Evolutionary conservation across 2,797 vertebrate species (phyloP).

Genomic region (Luscinia luscinia): DNA sequence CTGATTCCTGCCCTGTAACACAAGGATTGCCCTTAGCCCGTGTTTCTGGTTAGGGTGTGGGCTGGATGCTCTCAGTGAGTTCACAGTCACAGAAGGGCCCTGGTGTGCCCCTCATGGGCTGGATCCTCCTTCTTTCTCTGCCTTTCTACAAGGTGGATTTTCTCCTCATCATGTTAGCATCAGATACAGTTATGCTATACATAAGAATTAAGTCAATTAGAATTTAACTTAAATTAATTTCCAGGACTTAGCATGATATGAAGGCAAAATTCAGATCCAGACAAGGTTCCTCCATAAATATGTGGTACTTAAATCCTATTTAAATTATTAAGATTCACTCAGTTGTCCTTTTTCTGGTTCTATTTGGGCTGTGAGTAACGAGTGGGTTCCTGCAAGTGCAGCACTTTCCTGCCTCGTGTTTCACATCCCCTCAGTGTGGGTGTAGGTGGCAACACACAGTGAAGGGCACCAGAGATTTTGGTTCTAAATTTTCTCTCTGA

Average conservation of each 20-base stretch:
- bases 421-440: background rate
- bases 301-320: background rate
- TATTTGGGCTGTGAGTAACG: background rate
- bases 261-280: background rate
- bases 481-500: background rate
- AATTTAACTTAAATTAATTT: background rate
- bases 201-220: background rate
- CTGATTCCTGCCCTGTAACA: background rate
- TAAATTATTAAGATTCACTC: background rate
- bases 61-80: background rate
- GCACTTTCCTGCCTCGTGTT: background rate
- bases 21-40: background rate
- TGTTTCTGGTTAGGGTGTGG: background rate
- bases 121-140: background rate
- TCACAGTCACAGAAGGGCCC: too few species aligned
- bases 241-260: background rate
- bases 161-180: background rate
- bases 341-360: background rate
- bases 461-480: background rate
- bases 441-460: background rate
- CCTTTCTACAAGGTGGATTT: background rate
- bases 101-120: background rate
- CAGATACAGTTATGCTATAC: background rate
- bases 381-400: background rate
- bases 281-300: background rate